These are phyloP conservation scores for Drosophila kanekoi DNA, from an alignment of 2,888 invertebrate genomes.

Conservation along the genomic window DNA sequence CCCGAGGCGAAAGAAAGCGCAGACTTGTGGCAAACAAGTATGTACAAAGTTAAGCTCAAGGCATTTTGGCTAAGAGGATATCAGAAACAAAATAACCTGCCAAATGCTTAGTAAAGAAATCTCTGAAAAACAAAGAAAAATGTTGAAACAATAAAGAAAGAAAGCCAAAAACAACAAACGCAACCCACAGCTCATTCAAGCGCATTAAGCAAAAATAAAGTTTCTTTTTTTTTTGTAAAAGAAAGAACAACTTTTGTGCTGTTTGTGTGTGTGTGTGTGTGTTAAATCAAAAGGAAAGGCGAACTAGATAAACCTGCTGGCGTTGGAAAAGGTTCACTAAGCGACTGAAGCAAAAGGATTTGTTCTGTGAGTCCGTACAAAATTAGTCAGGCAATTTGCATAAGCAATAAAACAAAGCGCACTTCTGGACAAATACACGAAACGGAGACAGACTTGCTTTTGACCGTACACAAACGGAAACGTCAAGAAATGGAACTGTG, in stretches of 20 bases:
- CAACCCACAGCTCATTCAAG: constrained; percentile 64
- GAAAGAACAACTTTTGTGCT: constrained; percentile 22
- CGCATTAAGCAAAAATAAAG: constrained; percentile 73
- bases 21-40: constrained; percentile 11
- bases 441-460: constrained; percentile 1
- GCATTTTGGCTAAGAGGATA: constrained; percentile 54
- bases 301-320: constrained; percentile 54
- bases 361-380: constrained; percentile 41
- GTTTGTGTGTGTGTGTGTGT: constrained; percentile 14
- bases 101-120: constrained; percentile 43
- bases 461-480: constrained; percentile 5
- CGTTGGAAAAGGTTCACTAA: constrained; percentile 55
- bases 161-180: constrained; percentile 38
- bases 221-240: constrained; percentile 38
- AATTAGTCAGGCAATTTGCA: constrained; percentile 69
- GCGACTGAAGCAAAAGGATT: constrained; percentile 58
- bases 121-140: constrained; percentile 38
- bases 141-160: constrained; percentile 61
- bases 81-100: constrained; percentile 52
- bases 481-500: constrained; percentile 9
- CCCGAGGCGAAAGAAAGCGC: neutral
- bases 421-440: constrained; percentile 17
- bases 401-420: constrained; percentile 63
- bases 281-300: constrained; percentile 54
- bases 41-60: constrained; percentile 40